Conservation (phyloP, 2,113 vertebrate genomes). For the Dunckerocampus dactyliophorus region DNA sequence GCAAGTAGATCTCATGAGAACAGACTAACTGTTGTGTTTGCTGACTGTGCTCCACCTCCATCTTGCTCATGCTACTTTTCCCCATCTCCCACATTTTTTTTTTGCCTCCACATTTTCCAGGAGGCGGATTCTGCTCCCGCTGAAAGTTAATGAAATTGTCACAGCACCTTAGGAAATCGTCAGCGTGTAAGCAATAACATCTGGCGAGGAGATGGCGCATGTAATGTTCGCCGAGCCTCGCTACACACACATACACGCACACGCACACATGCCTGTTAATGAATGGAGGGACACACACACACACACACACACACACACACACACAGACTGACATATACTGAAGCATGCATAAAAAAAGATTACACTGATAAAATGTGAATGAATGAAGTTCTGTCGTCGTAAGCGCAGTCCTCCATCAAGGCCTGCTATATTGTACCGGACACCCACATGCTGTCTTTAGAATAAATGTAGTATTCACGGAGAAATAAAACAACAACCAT, state of each 20-base stretch:
- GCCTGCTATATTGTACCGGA: too few species aligned
- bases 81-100: constrained; percentile 30
- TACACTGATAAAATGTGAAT: too few species aligned
- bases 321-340: not conserved
- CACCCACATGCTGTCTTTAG: too few species aligned
- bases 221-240: constrained; percentile 72
- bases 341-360: not conserved
- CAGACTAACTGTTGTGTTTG: constrained; percentile 29
- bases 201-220: constrained; percentile 73
- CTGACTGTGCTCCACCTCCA: constrained; percentile 40
- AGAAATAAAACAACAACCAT: too few species aligned
- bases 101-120: constrained; percentile 1
- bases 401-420: too few species aligned
- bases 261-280: constrained; percentile 43
- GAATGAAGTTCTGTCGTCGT: too few species aligned
- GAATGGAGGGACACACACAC: constrained; percentile 46
- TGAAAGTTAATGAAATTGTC: constrained; percentile 72
- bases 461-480: too few species aligned
- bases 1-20: constrained; percentile 63
- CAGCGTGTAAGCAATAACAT: constrained; percentile 72
- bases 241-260: constrained; percentile 52
- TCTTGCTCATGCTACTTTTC: constrained; percentile 36
- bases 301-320: constrained; percentile 50
- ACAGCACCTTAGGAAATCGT: constrained; percentile 74
- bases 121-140: constrained; percentile 50